These are phyloP conservation scores for Neocrepidodera transversa DNA, from an alignment of 2,888 invertebrate species.

Conservation along the genomic window DNA sequence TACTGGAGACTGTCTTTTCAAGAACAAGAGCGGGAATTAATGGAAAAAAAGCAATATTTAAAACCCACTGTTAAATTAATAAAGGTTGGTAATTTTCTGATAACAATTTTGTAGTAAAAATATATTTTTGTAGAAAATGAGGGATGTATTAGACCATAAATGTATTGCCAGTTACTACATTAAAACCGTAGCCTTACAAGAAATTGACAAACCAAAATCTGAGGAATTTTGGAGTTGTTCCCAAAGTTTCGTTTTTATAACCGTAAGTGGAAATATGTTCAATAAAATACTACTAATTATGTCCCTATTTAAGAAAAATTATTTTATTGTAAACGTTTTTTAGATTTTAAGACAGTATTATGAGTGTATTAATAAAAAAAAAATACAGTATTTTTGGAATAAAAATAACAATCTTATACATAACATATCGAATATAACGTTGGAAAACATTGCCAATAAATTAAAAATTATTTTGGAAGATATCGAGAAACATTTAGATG, in stretches of 20 bases:
- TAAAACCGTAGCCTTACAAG: constrained; percentile 63
- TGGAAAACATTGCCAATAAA: constrained; percentile 30
- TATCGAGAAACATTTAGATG: constrained; percentile 30
- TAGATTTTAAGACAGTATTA: constrained; percentile 61
- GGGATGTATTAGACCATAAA: constrained; percentile 60
- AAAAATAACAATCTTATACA: constrained; percentile 60
- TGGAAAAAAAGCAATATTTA: constrained; percentile 60
- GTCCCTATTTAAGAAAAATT: too few species aligned
- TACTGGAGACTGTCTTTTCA: constrained; percentile 68
- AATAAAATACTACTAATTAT: too few species aligned
- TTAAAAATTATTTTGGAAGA: constrained; percentile 31
- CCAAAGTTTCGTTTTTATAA: constrained; percentile 47
- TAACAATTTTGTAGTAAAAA: not conserved
- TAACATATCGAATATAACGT: constrained; percentile 23
- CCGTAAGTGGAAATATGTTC: constrained; percentile 49
- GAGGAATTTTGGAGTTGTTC: constrained; percentile 40
- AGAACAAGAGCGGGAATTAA: constrained; percentile 63
- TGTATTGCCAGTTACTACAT: constrained; percentile 66
- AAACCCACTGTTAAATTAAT: constrained; percentile 62
- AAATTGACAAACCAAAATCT: constrained; percentile 49
- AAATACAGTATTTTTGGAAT: constrained; percentile 64
- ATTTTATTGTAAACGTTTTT: constrained; percentile 34
- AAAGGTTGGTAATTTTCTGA: constrained; percentile 47
- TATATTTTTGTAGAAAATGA: constrained; percentile 59
- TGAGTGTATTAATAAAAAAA: constrained; percentile 49